Conservation (phyloP, 2,888 invertebrate genomes). For the Lycocerus yunnanus region DNA sequence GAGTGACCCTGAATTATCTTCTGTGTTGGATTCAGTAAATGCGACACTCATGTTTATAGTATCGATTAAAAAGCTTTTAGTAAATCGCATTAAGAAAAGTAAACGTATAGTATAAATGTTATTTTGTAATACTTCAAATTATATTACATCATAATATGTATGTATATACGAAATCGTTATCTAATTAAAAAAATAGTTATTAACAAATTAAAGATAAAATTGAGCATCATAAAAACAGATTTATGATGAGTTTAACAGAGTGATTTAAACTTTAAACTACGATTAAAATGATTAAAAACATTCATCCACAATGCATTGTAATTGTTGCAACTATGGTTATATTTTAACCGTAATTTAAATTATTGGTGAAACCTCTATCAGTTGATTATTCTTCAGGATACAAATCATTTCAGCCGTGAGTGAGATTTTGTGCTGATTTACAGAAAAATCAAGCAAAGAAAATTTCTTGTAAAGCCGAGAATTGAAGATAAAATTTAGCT, state of each 20-base stretch:
- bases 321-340: no score
- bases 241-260: no score
- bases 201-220: background rate
- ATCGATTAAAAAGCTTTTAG: slow-evolving; percentile 9
- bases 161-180: background rate
- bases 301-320: no score
- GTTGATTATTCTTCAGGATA: no score
- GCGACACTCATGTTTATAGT: background rate
- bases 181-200: background rate
- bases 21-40: background rate
- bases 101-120: background rate
- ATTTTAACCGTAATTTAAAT: no score
- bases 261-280: no score
- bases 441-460: background rate
- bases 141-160: background rate
- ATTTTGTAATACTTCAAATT: background rate
- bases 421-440: background rate
- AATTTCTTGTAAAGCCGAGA: background rate
- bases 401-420: background rate
- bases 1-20: background rate
- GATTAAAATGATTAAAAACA: no score
- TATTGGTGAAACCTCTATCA: no score
- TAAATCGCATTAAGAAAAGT: background rate
- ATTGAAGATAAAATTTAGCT: background rate
- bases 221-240: no score